Conservation (phyloP, 2,888 invertebrate genomes). For the Chloromyia formosa region DNA sequence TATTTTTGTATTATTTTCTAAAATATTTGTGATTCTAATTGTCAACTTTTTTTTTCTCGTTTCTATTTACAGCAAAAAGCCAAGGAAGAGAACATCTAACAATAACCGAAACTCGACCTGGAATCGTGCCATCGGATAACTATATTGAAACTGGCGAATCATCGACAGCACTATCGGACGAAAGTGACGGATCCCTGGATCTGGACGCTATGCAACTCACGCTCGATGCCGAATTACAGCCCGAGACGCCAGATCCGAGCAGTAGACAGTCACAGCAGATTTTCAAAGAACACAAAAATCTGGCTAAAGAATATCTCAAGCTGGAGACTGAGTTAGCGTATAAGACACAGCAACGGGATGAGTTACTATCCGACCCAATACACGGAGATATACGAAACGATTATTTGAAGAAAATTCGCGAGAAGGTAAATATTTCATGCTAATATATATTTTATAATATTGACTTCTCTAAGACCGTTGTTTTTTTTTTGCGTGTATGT, state of each 20-base stretch:
- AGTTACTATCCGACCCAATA: slow-evolving; percentile 68
- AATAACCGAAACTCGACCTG: slow-evolving; percentile 61
- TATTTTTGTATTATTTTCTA: neutral
- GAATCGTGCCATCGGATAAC: slow-evolving; percentile 11
- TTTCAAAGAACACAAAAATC: slow-evolving; percentile 86
- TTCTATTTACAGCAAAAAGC: slow-evolving; percentile 58
- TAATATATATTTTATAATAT: neutral
- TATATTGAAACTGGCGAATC: slow-evolving; percentile 52
- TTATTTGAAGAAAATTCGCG: slow-evolving; percentile 60
- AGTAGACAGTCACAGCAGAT: slow-evolving; percentile 83
- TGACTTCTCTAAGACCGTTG: neutral
- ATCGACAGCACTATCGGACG: slow-evolving; percentile 51
- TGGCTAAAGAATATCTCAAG: slow-evolving; percentile 88
- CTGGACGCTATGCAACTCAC: slow-evolving; percentile 79
- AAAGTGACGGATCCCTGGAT: slow-evolving; percentile 65
- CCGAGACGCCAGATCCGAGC: slow-evolving; percentile 82
- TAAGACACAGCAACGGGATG: slow-evolving; percentile 79
- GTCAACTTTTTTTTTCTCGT: neutral
- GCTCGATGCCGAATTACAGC: slow-evolving; percentile 82
- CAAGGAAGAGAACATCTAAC: slow-evolving; percentile 62
- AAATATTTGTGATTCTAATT: neutral
- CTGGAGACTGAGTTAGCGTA: slow-evolving; percentile 88
- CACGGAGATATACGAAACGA: slow-evolving; percentile 60
- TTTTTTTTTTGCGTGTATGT: neutral
- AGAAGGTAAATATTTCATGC: slow-evolving; percentile 55